phyloP scores from a whole-genome alignment of 2,113 vertebrate species.

The Cranoglanis bouderius region DNA sequence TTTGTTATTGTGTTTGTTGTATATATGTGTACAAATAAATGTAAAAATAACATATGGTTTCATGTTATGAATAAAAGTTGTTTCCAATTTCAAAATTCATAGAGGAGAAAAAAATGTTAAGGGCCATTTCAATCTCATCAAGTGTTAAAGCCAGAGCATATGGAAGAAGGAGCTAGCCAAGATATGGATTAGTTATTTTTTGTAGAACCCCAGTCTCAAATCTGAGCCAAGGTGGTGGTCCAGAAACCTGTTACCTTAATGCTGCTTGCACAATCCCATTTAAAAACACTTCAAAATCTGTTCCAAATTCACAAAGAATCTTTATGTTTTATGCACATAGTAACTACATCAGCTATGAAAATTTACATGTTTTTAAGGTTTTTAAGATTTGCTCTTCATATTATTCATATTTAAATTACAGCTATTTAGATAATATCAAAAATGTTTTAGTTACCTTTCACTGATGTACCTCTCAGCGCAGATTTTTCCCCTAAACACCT shows the following conservation, averaged over 20 bases:
- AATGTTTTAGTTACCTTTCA: background rate
- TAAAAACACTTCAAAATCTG: slow-evolving; percentile 7
- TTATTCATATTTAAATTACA: background rate
- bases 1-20: slow-evolving; percentile 28
- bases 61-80: slow-evolving; percentile 3
- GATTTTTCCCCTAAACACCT: background rate
- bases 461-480: background rate
- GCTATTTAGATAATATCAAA: background rate
- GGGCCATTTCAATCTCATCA: slow-evolving; percentile 5
- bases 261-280: slow-evolving; percentile 32
- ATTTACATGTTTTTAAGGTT: too few species aligned
- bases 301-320: background rate
- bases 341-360: slow-evolving; percentile 4
- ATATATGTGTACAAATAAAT: slow-evolving; percentile 19
- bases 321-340: background rate
- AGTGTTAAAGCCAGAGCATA: slow-evolving; percentile 24
- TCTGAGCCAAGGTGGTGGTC: slow-evolving; percentile 12
- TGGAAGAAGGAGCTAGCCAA: background rate
- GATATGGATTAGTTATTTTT: slow-evolving; percentile 18
- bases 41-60: background rate
- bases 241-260: slow-evolving; percentile 26
- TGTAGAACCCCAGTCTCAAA: background rate
- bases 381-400: background rate
- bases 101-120: background rate
- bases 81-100: background rate